These are phyloP conservation scores for Notodonta dromedarius DNA, from an alignment of 2,888 invertebrate genomes.

Conservation along the genomic window DNA sequence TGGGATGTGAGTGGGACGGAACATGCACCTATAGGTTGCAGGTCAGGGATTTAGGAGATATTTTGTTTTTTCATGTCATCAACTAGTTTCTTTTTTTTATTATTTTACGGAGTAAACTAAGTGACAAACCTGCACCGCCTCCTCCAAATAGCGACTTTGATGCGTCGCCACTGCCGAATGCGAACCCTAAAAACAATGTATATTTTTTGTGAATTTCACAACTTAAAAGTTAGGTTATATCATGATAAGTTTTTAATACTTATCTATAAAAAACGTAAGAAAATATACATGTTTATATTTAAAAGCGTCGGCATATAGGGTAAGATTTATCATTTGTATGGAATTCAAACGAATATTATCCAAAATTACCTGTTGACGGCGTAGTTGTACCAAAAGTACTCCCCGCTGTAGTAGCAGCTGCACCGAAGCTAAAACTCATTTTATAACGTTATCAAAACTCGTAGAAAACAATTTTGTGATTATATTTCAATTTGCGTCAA, in stretches of 20 bases:
- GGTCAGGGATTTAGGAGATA: too few species aligned
- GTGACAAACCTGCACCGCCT: conserved; percentile 45
- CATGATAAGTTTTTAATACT: background rate
- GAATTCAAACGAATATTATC: background rate
- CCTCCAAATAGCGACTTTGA: conserved; percentile 62
- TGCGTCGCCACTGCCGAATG: conserved; percentile 74
- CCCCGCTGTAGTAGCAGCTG: conserved; percentile 60
- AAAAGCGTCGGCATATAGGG: background rate
- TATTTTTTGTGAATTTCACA: conserved; percentile 7
- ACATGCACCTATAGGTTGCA: too few species aligned
- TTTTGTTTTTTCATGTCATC: too few species aligned
- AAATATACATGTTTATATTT: background rate
- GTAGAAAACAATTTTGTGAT: conserved; percentile 8
- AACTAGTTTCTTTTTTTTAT: too few species aligned
- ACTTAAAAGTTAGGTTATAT: conserved; percentile 15
- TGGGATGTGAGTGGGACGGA: too few species aligned
- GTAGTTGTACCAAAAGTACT: conserved; percentile 67
- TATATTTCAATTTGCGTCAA: conserved; percentile 2
- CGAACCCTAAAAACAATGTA: conserved; percentile 52
- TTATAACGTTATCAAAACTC: conserved; percentile 19
- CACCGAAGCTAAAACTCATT: conserved; percentile 69
- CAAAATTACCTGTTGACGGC: conserved; percentile 59
- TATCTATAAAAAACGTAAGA: background rate
- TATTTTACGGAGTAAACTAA: background rate
- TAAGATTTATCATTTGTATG: background rate